Conservation (phyloP, 2,888 invertebrate species). For the Octonoba sinensis region DNA sequence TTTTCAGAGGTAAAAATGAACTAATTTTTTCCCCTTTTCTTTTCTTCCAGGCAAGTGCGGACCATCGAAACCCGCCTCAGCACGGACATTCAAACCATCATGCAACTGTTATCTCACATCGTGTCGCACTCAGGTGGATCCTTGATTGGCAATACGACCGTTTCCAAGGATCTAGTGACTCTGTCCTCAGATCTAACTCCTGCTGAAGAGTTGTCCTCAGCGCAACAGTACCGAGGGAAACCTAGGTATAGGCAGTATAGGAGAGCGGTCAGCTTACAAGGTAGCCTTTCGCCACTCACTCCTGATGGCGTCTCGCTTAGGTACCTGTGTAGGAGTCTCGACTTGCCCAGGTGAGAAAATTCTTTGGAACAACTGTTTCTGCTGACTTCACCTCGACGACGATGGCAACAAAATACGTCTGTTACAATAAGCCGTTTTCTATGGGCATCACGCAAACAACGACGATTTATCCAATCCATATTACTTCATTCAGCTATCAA, state of each 20-base stretch:
- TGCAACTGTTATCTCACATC: constrained; percentile 59
- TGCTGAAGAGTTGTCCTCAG: constrained; percentile 21
- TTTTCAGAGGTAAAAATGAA: no score
- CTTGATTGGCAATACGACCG: constrained; percentile 52
- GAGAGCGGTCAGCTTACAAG: constrained; percentile 62
- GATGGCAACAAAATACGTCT: no score
- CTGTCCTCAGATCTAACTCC: constrained; percentile 49
- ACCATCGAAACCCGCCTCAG: constrained; percentile 58
- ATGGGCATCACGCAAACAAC: no score
- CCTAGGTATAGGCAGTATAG: constrained; percentile 38
- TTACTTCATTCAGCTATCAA: no score
- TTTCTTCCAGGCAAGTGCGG: constrained; percentile 46
- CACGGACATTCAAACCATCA: constrained; percentile 63
- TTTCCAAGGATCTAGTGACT: constrained; percentile 58
- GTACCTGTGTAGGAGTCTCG: constrained; percentile 61
- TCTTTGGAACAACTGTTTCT: no score
- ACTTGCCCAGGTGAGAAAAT: constrained; percentile 51
- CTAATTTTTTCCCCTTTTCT: no score
- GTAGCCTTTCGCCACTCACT: constrained; percentile 50
- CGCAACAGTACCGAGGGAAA: constrained; percentile 15
- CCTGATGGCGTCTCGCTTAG: constrained; percentile 56
- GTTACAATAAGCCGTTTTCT: no score
- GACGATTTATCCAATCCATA: no score
- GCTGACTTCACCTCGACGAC: no score
- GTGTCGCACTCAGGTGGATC: constrained; percentile 53